Evolutionary conservation across 2,797 vertebrate species (phyloP).

Genomic region (Falco columbarius): DNA sequence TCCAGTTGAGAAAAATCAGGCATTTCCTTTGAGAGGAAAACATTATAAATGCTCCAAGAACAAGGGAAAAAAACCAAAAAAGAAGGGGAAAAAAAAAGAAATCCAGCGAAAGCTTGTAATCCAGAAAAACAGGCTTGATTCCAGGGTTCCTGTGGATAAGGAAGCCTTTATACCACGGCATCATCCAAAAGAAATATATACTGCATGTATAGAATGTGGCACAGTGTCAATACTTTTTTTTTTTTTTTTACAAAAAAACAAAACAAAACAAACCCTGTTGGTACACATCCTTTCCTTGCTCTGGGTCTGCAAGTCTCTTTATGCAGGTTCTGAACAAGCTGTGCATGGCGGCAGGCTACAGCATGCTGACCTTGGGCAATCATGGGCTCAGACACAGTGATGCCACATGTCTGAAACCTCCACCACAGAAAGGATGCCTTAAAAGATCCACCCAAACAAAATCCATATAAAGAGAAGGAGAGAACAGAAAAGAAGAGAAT

Average conservation of each 20-base stretch:
- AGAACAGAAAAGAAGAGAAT: not conserved
- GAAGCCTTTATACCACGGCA: not conserved
- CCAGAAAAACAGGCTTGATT: not conserved
- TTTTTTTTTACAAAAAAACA: too few species aligned
- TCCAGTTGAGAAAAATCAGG: not conserved
- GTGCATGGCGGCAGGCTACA: not conserved
- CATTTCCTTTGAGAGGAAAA: not conserved
- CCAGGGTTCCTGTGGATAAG: not conserved
- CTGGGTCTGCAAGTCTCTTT: not conserved
- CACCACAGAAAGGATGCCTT: not conserved
- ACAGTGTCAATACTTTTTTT: not conserved
- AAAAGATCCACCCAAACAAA: not conserved
- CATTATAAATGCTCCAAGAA: not conserved
- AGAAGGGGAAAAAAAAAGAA: not conserved
- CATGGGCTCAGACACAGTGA: not conserved
- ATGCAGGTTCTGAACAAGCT: not conserved
- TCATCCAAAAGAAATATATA: not conserved
- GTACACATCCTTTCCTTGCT: not conserved
- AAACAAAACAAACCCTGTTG: not conserved
- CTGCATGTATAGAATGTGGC: accelerated
- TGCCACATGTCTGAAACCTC: not conserved
- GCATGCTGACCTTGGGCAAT: not conserved
- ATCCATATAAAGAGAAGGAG: accelerated
- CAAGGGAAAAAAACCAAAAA: not conserved
- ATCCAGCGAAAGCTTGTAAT: not conserved